These are phyloP conservation scores for Aphelenchoides besseyi DNA, from an alignment of 1,140 invertebrate genomes.

Conservation along the genomic window DNA sequence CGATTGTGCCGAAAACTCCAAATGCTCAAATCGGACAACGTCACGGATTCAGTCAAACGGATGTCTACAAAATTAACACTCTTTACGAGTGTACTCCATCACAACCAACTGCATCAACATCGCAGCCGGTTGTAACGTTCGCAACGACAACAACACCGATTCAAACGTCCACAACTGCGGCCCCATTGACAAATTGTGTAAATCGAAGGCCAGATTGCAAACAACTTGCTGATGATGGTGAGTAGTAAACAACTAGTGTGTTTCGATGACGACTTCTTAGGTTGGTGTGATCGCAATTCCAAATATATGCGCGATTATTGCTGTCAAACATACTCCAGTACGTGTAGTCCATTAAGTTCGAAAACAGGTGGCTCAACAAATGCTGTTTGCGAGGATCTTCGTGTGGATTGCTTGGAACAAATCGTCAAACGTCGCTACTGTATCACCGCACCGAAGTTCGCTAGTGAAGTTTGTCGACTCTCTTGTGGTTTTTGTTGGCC, in stretches of 20 bases:
- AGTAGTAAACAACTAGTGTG: not conserved
- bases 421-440: constrained; percentile 57
- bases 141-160: constrained; percentile 43
- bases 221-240: constrained; percentile 48
- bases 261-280: constrained; percentile 27
- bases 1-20: constrained; percentile 63
- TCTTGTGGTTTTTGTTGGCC: constrained; percentile 59
- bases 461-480: constrained; percentile 53
- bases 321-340: too few relatives aligned
- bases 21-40: constrained; percentile 64
- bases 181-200: constrained; percentile 30
- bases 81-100: constrained; percentile 63
- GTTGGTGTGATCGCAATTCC: constrained; percentile 57
- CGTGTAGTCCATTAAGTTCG: constrained; percentile 53
- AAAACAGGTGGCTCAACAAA: constrained; percentile 14
- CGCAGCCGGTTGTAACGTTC: constrained; percentile 1
- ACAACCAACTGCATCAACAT: constrained; percentile 24
- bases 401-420: constrained; percentile 63
- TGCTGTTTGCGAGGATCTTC: constrained; percentile 63
- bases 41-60: constrained; percentile 63
- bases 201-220: constrained; percentile 55
- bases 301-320: constrained; percentile 60
- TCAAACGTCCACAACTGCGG: constrained; percentile 15
- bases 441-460: constrained; percentile 51
- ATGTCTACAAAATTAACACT: constrained; percentile 65